Percentiles rank a stretch among this genome's conserved stretches.
phyloP scores from a whole-genome alignment of 2,113 vertebrate species.

The Gracilinanus agilis region DNA sequence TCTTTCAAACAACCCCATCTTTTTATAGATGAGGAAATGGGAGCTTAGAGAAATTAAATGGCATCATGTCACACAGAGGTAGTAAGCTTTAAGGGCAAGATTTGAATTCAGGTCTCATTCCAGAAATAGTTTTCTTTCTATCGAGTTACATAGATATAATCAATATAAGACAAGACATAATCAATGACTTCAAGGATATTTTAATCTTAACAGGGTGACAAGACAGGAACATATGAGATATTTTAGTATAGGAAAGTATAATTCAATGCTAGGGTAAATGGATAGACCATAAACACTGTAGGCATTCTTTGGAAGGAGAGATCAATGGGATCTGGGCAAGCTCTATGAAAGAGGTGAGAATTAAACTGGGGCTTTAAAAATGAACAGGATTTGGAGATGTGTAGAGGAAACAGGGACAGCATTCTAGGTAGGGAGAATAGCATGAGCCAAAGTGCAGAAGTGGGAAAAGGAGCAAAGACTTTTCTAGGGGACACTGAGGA shows the following conservation, averaged over 20 bases:
- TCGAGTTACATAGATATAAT: neutral
- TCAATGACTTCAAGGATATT: neutral
- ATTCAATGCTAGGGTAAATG: neutral
- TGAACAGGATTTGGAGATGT: neutral
- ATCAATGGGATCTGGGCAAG: neutral
- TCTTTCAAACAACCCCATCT: neutral
- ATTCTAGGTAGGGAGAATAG: neutral
- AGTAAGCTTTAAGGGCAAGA: neutral
- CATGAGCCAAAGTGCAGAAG: neutral
- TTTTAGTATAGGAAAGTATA: neutral
- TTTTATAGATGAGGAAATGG: neutral
- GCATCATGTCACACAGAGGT: neutral
- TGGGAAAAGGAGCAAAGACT: neutral
- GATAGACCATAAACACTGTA: neutral
- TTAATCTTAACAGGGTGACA: neutral
- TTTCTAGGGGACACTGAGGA: neutral
- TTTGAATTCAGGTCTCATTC: neutral
- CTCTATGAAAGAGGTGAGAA: neutral
- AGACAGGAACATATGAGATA: conserved; percentile 19
- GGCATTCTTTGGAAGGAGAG: neutral
- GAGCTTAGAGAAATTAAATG: neutral
- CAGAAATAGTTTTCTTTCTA: neutral
- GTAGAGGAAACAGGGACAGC: neutral
- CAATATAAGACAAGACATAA: neutral
- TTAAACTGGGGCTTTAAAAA: neutral